Evolutionary conservation across 2,888 invertebrate species (phyloP), one percentile per base, ranked within the genome.

Genomic region (Pseudanteris insignis): DNA sequence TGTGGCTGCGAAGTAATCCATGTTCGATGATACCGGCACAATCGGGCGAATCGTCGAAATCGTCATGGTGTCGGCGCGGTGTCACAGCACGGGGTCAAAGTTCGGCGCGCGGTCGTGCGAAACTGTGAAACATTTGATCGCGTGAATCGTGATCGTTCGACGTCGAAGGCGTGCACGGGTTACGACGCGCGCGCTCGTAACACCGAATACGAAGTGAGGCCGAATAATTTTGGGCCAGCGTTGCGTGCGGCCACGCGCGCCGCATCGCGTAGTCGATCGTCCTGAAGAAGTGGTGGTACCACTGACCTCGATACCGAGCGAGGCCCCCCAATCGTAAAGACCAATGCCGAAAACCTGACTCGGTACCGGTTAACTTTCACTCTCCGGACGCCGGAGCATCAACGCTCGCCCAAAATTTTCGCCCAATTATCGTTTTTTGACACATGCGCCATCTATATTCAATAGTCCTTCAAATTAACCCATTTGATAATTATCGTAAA

Each of bases 241-340:
- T 47, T 64, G 63, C 59, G 64, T 51, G 68, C 68, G 69, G 67
- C 66, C 70, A 71, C 70, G 68, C 71, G 71, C 70, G 66, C 65
- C 67, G 64, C 64, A 66, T 28, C 43, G 36, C n/a, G n/a, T n/a
- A n/a, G n/a, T n/a, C n/a, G n/a, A n/a, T n/a, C n/a, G n/a, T n/a
- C n/a, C n/a, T 21, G 68, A 59, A 66, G 72, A 67, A 69, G 74
- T 74, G 76, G 78, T 76, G 77, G 78, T 74, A 79, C 68, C 70
- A 68, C 71, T 79, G 79, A 79, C 79, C 79, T 79, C 79, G 79
- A 79, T 78, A 75, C 68, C 66, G 69, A 65, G 65, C 70, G 70
- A 70, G 70, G 67, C 69, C 73, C 72, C 68, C 74, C 76, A 72
- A 73, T 73, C 72, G 55, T 61, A 69, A 72, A 68, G 68, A 69